Base-by-base conservation (phyloP, 2,888 invertebrate genomes). In the Calliphora vomitoria region DNA sequence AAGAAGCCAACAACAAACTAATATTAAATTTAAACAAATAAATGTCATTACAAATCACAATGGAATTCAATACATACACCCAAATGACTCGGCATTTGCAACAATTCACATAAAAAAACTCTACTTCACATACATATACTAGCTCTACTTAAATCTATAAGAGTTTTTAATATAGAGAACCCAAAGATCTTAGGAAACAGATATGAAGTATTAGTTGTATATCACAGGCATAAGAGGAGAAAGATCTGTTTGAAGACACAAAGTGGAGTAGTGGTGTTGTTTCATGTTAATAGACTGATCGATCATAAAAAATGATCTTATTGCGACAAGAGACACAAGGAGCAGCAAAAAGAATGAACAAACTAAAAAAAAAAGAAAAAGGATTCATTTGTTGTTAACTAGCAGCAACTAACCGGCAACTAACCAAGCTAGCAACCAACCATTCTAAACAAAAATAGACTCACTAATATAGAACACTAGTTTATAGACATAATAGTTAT, bases 1-100 rank as follows among this genome's bases (percentile, higher is more conserved):
- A 60, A 35, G 10, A 60, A 35, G n/a, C 10, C 15, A 25, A 10
- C 10, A 58, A 69, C 44, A 62, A 66, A 68, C 20, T 66, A 50
- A 64, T 31, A 55, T 25, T 68, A 35, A 75, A 85, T 62, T 68
- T 76, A 44, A 75, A 66, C 90, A 91, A 91, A 91, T 92, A 92
- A 92, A 92, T 91, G 92, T 92, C 92, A 90, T 92, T 92, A 92
- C 92, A 92, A 92, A 92, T 92, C 92, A 92, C 92, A 91, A 91
- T 90, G 92, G 92, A 91, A 92, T 92, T 91, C 90, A 89, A 90
- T 86, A 88, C 68, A 88, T 91, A 88, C 88, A 89, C 87, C 87
- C 86, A 86, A 86, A 83, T 88, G 88, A 74, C 64, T 78, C 8
- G 47, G 53, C 53, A 84, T 60, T 69, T 71, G 72, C 47, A 72